A percentile compares a stretch with the other conserved stretches of the same genome.
phyloP scores from a whole-genome alignment of 2,113 vertebrate species.

The Cyphomyrus plagiostoma region DNA sequence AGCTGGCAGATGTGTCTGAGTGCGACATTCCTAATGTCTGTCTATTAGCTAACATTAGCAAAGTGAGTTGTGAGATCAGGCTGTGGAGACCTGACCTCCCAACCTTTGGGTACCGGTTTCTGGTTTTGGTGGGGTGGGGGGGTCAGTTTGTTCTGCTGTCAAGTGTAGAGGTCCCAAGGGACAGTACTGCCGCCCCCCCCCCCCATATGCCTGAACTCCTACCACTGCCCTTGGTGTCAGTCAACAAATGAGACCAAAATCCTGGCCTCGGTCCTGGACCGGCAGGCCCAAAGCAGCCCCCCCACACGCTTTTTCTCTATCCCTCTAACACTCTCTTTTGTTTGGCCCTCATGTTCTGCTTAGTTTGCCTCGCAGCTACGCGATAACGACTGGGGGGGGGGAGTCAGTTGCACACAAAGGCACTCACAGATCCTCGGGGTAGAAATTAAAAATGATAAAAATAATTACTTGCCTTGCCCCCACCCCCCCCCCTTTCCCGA shows the following conservation, averaged over 20 bases:
- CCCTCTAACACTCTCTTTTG: not conserved
- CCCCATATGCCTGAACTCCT: conserved; percentile 23
- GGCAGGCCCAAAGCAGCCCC: not conserved
- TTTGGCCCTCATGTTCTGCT: conserved; percentile 40
- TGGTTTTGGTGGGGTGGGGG: not conserved
- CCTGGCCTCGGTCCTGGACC: not conserved
- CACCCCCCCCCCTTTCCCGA: conserved; percentile 53
- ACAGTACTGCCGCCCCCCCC: not conserved
- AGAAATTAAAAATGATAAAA: conserved; percentile 73
- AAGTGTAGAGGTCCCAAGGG: not conserved
- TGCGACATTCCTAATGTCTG: not conserved
- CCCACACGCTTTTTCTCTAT: conserved; percentile 30
- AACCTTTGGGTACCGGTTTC: not conserved
- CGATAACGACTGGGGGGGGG: conserved; percentile 31
- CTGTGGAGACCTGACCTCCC: not conserved
- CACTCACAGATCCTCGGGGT: conserved; percentile 63
- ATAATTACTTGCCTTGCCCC: conserved; percentile 62
- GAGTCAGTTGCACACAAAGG: conserved; percentile 60
- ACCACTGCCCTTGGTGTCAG: conserved; percentile 15
- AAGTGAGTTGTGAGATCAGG: not conserved
- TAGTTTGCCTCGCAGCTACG: conserved; percentile 53
- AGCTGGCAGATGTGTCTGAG: not conserved
- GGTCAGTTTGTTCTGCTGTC: not conserved
- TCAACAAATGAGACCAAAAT: not conserved
- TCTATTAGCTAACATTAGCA: not conserved